Evolutionary conservation across 1,140 invertebrate genomes (phyloP), one percentile per base, ranked within the genome.

Genomic region (Heliconius melpomene): DNA sequence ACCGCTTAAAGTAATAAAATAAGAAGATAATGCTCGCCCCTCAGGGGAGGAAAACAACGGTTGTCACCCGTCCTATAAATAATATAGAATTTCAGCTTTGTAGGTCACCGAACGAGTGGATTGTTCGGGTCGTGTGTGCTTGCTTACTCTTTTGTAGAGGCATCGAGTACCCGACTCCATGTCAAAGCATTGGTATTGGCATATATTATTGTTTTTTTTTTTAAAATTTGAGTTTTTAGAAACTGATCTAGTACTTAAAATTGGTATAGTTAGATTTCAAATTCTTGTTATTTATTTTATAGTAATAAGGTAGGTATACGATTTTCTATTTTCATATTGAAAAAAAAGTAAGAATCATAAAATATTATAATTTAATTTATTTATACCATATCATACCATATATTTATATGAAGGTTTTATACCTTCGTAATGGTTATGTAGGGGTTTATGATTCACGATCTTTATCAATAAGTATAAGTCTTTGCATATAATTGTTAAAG

Each of bases 81-180:
- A 81, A 78, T 81, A 83, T 78, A 83, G 73, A 50, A 73, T 79
- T 74, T 82, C 57, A 66, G 77, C 38, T 78, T 80, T 80, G 75
- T 83, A 77, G 82, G 82, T 83, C 82, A 79, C 57, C 60, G 72
- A 76, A 66, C 71, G 77, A 77, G 72, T 74, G 72, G 79, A 71
- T 79, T 76, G 79, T 29, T 77, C 40, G 70, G 46, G 46, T 40
- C 66, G 52, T 52, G 72, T 72, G 71, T 70, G 66, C 54, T 46
- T 70, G 60, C 54, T 46, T 70, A 75, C 73, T 38, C 57, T 50
- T 32, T 60, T 78, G 72, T 74, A 76, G 79, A 71, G 75, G 71
- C 70, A 72, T 76, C 74, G 79, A 79, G 77, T 66, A 72, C 40
- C 13, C 50, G 71, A 57, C 20, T 74, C 32, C 38, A 70, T 80